These are phyloP conservation scores for Spilosoma lubricipeda DNA, from an alignment of 2,888 invertebrate species.

Conservation along the genomic window DNA sequence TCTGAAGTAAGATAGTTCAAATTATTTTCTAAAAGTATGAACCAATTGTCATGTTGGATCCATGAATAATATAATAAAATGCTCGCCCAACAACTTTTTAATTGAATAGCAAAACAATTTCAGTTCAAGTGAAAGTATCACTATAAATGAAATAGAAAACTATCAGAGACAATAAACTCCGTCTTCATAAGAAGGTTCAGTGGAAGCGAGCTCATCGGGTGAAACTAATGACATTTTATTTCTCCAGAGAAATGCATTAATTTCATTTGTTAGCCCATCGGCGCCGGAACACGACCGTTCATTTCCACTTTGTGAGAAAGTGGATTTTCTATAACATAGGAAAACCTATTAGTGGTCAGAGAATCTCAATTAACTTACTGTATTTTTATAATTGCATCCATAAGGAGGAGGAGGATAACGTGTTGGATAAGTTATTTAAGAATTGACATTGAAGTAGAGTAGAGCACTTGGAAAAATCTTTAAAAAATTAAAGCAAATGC, in stretches of 20 bases:
- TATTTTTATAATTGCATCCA: slow-evolving; percentile 24
- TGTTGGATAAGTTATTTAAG: background rate
- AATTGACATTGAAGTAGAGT: background rate
- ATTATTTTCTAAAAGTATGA: background rate
- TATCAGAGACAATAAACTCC: slow-evolving; percentile 64
- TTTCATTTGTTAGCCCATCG: slow-evolving; percentile 84
- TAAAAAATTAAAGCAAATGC: too few relatives aligned
- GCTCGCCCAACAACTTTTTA: background rate
- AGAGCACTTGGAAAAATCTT: too few relatives aligned
- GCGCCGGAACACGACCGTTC: slow-evolving; percentile 71
- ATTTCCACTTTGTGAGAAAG: slow-evolving; percentile 67
- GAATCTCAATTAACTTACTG: slow-evolving; percentile 57
- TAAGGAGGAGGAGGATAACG: too few relatives aligned
- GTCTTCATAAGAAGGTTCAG: slow-evolving; percentile 64
- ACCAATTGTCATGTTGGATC: background rate
- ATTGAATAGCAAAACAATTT: slow-evolving; percentile 25
- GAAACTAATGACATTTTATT: slow-evolving; percentile 85
- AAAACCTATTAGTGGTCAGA: slow-evolving; percentile 69
- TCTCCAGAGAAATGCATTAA: slow-evolving; percentile 84
- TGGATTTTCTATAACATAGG: slow-evolving; percentile 74
- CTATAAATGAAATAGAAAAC: slow-evolving; percentile 39
- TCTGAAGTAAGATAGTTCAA: background rate
- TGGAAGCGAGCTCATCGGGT: slow-evolving; percentile 75
- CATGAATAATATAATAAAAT: background rate
- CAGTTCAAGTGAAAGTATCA: slow-evolving; percentile 27